These are phyloP conservation scores for Pseudococcus viburni DNA, from an alignment of 2,888 invertebrate species.

Conservation along the genomic window DNA sequence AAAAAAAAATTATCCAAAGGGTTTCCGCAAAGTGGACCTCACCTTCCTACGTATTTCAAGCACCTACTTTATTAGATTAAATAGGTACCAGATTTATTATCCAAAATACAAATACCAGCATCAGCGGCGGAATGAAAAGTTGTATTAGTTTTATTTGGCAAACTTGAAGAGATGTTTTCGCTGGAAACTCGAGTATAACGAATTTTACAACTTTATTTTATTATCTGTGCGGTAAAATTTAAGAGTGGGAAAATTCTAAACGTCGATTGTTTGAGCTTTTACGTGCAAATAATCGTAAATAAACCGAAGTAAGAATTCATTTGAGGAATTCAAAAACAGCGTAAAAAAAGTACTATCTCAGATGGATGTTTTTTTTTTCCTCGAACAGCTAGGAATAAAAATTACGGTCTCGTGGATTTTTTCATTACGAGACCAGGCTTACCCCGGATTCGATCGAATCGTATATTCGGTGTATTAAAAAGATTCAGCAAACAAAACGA, in stretches of 20 bases:
- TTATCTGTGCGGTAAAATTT: background rate
- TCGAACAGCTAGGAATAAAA: background rate
- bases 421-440: background rate
- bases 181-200: background rate
- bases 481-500: background rate
- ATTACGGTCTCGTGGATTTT: background rate
- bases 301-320: slow-evolving; percentile 14
- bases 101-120: background rate
- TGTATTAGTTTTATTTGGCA: background rate
- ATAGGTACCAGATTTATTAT: background rate
- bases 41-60: background rate
- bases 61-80: slow-evolving; percentile 14
- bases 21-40: background rate
- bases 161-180: background rate
- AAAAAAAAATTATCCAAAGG: background rate
- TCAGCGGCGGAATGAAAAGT: background rate
- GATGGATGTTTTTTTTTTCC: background rate
- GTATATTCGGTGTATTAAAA: background rate
- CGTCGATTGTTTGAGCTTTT: slow-evolving; percentile 7
- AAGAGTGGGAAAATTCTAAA: background rate
- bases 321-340: background rate
- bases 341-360: background rate
- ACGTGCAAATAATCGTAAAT: slow-evolving; percentile 14
- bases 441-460: slow-evolving; percentile 1
- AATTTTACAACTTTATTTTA: background rate